Base-by-base conservation (phyloP, 2,888 invertebrate genomes). In the Limulus polyphemus region DNA sequence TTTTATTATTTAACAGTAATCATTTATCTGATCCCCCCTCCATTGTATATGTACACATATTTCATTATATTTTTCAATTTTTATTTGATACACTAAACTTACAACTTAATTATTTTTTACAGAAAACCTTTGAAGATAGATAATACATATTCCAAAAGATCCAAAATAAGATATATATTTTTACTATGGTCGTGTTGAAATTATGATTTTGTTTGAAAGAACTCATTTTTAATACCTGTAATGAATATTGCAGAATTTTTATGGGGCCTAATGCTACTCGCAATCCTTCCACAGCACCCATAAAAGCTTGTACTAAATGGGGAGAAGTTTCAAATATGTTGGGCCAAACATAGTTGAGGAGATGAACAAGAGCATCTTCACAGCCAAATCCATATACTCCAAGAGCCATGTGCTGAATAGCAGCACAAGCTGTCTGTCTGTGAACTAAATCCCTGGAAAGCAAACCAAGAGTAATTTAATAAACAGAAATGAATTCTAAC, bases 241-340 rank as follows among this genome's bases (percentile, higher is more conserved):
- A 78, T 10, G 93, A 88, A 74, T 99, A 99, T 75, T 98, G 97
- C 65, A 99, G 79, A 70, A 99, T 90, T 79, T 95, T 95, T 62
- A 94, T 86, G 1, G 99, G 94, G 9, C 99, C 99, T 52, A 99
- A 81, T 0, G 97, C 93, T 7, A 99, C 97, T 49, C 99, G 79
- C 80, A 99, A 84, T 13, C 98, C 99, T 77, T 99, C 99, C 9
- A 98, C 90, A 7, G 97, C 89, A 73, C 97, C 97, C 91, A 99
- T 97, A 78, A 99, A 99, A 1, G 99, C 97, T 79, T 99, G 99
- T 46, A 99, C 98, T 69, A 99, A 84, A 84, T 99, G 99, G 14
- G 99, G 99, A 13, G 97, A 97, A 0, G 97, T 98, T 80, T 99
- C 99, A 75, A 99, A 98, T 70, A 99, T 94, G 77, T 99, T 99